Evolutionary conservation across 2,797 vertebrate genomes (phyloP).

Genomic region (Sebastes reedi): DNA sequence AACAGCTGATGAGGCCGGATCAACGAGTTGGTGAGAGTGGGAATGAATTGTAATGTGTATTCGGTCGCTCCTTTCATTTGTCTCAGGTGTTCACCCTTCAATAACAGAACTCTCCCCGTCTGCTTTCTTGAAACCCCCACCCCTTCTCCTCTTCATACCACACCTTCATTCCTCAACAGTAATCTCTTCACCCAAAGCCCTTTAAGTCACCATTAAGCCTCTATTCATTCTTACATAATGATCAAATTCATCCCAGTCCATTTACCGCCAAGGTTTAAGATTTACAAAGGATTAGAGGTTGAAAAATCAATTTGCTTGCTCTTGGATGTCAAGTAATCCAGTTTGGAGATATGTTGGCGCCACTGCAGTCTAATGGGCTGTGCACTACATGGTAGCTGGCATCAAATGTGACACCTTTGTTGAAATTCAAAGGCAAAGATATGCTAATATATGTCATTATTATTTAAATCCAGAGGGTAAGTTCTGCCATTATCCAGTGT

Average conservation of each 20-base stretch:
- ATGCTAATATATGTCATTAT: conserved; percentile 32
- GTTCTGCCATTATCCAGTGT: conserved; percentile 8
- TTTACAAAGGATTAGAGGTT: conserved; percentile 76
- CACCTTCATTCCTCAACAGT: conserved; percentile 57
- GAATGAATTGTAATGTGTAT: conserved; percentile 50
- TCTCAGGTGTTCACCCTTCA: conserved; percentile 61
- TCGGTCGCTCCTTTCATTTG: conserved; percentile 52
- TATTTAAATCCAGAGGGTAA: conserved; percentile 37
- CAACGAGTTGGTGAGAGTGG: conserved; percentile 36
- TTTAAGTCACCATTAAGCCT: conserved; percentile 72
- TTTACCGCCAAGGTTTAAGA: conserved; percentile 72
- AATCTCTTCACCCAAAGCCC: conserved; percentile 71
- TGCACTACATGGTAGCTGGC: conserved; percentile 14
- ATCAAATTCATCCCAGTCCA: conserved; percentile 72
- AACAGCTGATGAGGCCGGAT: conserved; percentile 71
- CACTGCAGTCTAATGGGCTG: conserved; percentile 34
- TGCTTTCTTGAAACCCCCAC: conserved; percentile 4
- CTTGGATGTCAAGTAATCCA: conserved; percentile 73
- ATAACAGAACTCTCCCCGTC: conserved; percentile 18
- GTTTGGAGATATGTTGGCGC: conserved; percentile 52
- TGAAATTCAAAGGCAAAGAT: conserved; percentile 41
- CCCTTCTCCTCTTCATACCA: conserved; percentile 32
- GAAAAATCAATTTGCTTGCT: conserved; percentile 77
- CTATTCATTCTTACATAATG: conserved; percentile 71
- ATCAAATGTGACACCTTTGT: conserved; percentile 35